Conservation (phyloP, 2,888 invertebrate species). For the Spialia ferax region DNA sequence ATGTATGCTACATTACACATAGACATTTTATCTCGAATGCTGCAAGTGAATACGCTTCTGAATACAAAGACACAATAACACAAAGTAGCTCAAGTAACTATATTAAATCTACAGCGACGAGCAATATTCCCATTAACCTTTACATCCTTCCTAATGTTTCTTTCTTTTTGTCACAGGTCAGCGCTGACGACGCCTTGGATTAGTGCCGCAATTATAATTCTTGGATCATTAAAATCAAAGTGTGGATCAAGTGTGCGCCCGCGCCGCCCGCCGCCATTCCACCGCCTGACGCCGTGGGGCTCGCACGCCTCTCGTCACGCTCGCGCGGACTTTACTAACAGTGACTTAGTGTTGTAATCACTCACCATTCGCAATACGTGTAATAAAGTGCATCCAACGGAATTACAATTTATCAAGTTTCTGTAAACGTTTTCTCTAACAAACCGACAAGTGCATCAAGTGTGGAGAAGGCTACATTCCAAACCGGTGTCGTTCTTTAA, state of each 20-base stretch:
- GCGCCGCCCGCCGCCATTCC: conserved; percentile 62
- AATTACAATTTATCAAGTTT: conserved; percentile 52
- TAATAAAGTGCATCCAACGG: conserved; percentile 53
- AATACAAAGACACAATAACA: background rate
- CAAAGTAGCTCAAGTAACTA: background rate
- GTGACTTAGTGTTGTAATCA: conserved; percentile 59
- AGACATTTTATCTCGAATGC: background rate
- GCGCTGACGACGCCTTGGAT: conserved; percentile 42
- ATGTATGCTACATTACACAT: background rate
- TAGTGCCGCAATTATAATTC: conserved; percentile 44
- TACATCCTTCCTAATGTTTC: conserved; percentile 18
- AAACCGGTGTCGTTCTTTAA: conserved; percentile 83
- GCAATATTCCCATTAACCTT: conserved; percentile 21
- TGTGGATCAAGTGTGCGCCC: conserved; percentile 63
- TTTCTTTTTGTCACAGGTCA: conserved; percentile 52
- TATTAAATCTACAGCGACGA: background rate
- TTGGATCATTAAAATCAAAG: conserved; percentile 67
- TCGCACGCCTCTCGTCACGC: conserved; percentile 58
- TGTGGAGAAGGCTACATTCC: conserved; percentile 82
- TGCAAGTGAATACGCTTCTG: background rate
- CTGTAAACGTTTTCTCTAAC: conserved; percentile 61
- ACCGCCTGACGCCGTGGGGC: conserved; percentile 59
- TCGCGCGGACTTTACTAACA: conserved; percentile 47
- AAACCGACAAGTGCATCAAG: conserved; percentile 74
- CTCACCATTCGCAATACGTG: conserved; percentile 50